Evolutionary conservation across 2,888 invertebrate genomes (phyloP).

Genomic region (Deroplatys truncata): DNA sequence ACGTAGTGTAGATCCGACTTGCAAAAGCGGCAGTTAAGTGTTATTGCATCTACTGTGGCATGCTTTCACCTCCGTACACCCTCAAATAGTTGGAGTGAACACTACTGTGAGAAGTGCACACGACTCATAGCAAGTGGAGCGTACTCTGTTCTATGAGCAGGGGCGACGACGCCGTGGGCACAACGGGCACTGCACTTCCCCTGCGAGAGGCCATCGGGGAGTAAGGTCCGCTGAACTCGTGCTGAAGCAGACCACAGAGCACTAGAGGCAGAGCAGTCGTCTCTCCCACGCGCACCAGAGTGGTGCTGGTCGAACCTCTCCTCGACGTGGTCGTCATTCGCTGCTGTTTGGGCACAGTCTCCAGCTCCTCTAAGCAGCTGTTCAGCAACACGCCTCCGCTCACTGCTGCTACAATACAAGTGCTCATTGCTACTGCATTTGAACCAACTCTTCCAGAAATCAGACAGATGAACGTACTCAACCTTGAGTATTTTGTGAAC

Average conservation of each 20-base stretch:
- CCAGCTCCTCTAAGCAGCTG: background rate
- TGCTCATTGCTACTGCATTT: background rate
- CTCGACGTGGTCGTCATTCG: background rate
- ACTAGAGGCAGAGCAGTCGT: conserved; percentile 47
- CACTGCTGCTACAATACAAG: background rate
- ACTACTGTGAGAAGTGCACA: background rate
- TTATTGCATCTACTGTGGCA: background rate
- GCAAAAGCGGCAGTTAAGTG: background rate
- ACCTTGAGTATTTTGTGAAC: too few relatives aligned
- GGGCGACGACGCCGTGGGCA: conserved; percentile 2
- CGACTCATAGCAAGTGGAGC: background rate
- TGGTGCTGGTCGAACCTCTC: conserved; percentile 29
- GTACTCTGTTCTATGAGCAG: conserved; percentile 14
- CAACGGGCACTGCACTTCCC: background rate
- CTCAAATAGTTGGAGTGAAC: background rate
- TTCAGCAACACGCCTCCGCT: background rate
- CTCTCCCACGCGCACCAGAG: conserved; percentile 39
- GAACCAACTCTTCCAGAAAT: background rate
- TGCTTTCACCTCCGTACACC: background rate
- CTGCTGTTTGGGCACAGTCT: background rate
- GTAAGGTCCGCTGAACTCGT: conserved; percentile 15
- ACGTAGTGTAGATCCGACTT: background rate
- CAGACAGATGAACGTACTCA: too few relatives aligned
- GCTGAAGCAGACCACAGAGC: conserved; percentile 46
- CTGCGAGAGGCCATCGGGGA: conserved; percentile 10